Evolutionary conservation across 2,797 vertebrate genomes (phyloP).

Genomic region (Gambusia yucatana): DNA sequence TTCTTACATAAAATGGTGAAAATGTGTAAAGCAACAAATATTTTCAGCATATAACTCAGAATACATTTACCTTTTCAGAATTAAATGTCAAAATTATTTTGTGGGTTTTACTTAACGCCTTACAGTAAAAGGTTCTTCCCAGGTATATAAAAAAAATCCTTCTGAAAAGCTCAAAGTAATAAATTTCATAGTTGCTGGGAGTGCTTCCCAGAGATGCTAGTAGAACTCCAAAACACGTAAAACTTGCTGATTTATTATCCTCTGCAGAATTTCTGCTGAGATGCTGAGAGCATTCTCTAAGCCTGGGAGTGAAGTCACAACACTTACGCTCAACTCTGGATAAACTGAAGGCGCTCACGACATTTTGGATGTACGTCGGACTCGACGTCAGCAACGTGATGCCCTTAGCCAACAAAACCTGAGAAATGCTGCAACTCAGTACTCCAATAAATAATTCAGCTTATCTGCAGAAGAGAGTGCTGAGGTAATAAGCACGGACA

Average conservation of each 20-base stretch:
- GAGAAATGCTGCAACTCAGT: conserved; percentile 29
- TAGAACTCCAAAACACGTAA: background rate
- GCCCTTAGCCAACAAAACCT: background rate
- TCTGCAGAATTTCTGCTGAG: background rate
- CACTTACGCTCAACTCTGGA: background rate
- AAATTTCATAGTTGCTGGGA: background rate
- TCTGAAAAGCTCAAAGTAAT: background rate
- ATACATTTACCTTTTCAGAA: background rate
- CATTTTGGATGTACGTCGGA: conserved; percentile 8
- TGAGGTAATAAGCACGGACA: conserved; percentile 1
- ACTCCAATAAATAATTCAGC: conserved; percentile 57
- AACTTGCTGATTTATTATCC: background rate
- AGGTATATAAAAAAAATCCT: background rate
- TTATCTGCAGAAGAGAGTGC: conserved; percentile 27
- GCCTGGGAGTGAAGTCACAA: background rate
- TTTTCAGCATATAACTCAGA: background rate
- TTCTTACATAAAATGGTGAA: background rate
- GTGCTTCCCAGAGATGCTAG: conserved; percentile 4
- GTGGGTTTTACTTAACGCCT: background rate
- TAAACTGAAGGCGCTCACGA: background rate
- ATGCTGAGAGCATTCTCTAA: background rate
- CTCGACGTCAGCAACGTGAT: conserved; percentile 36
- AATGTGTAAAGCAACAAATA: background rate
- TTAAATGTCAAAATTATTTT: background rate
- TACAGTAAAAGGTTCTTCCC: background rate